Evolutionary conservation across 2,888 invertebrate genomes (phyloP).

Genomic region (Luperina testacea): DNA sequence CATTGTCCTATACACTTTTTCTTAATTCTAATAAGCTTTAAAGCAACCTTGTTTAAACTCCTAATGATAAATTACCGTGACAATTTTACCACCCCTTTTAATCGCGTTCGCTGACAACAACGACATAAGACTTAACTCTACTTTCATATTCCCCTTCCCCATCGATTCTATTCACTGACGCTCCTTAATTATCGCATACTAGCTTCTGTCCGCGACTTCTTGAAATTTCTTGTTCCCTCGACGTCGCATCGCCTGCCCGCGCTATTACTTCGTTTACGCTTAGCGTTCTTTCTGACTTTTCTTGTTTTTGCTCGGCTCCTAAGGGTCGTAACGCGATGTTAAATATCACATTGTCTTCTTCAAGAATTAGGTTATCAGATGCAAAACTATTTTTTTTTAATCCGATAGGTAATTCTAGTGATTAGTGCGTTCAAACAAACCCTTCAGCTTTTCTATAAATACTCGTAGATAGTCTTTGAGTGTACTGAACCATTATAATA

Average conservation of each 20-base stretch:
- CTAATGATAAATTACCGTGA: slow-evolving; percentile 35
- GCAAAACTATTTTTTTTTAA: neutral
- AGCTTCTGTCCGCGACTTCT: neutral
- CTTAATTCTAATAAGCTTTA: neutral
- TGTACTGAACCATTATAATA: slow-evolving; percentile 19
- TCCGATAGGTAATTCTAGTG: neutral
- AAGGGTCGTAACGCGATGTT: neutral
- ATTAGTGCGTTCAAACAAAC: neutral
- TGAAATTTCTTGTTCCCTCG: neutral
- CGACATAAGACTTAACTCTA: slow-evolving; percentile 8
- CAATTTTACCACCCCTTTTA: slow-evolving; percentile 32
- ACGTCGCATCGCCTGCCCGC: neutral
- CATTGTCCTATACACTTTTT: no score
- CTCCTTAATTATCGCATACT: slow-evolving; percentile 13
- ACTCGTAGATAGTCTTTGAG: slow-evolving; percentile 4
- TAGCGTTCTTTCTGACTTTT: neutral
- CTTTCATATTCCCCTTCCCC: slow-evolving; percentile 17
- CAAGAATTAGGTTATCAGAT: neutral
- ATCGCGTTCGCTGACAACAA: slow-evolving; percentile 17
- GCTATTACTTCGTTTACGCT: neutral
- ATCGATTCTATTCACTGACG: slow-evolving; percentile 18
- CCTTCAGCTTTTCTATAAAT: neutral
- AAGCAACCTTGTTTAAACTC: slow-evolving; percentile 25
- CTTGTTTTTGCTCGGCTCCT: neutral
- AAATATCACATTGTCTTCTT: neutral